Base-by-base conservation (phyloP, 2,113 vertebrate species). In the Pagrus major region DNA sequence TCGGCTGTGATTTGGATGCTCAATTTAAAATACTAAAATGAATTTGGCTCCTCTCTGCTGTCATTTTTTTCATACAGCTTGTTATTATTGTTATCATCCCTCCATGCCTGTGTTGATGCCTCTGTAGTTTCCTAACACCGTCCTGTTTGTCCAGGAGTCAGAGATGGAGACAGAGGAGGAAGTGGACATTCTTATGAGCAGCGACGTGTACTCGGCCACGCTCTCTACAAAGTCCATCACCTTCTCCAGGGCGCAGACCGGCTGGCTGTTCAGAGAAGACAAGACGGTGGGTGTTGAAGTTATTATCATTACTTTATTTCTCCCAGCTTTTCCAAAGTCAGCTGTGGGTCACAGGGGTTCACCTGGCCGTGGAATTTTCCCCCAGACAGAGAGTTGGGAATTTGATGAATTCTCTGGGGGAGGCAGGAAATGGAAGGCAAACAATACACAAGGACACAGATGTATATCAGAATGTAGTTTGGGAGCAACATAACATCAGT, bases 131-230 rank as follows among this genome's bases (percentile, higher is more conserved):
- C 1, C 29, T 46, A 5, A 37, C 29, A 1, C 39, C 27, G 18
- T 54, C 9, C 12, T 71, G 42, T 60, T 3, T 54, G 71, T 83
- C 27, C 87, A 99, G 98, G 98, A 99, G 91, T 99, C 98, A 0
- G 98, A 99, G 93, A 96, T 98, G 97, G 98, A 99, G 94, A 99
- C 98, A 0, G 98, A 99, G 88, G 98, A 99, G 73, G 98, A 99
- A 81, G 98, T 99, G 84, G 98, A 99, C 92, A 99, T 99, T 93
- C 92, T 99, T 92, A 99, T 99, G 98, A 99, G 98, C 94, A 99
- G 98, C 1, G 98, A 99, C 64, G 97, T 99, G 86, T 99, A 99
- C 93, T 99, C 98, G 0, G 98, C 98, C 88, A 99, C 98, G 0
- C 94, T 99, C 85, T 99, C 98, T 90, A 99, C 98, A 87, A 99